Conservation (phyloP, 2,113 vertebrate genomes). For the Equus quagga region DNA sequence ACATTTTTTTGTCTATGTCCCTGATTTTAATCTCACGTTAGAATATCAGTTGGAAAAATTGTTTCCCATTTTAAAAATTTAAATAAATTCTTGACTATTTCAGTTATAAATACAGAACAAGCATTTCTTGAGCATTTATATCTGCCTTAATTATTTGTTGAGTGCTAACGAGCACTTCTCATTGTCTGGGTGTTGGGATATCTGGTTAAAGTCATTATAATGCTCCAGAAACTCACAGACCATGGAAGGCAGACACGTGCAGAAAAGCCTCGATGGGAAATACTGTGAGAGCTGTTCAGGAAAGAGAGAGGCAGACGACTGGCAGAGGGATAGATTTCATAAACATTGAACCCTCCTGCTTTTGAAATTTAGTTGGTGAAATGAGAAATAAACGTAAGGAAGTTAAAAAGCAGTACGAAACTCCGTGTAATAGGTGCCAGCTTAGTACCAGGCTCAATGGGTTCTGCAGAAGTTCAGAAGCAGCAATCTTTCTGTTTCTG, state of each 20-base stretch:
- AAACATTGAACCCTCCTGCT: background rate
- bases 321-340: background rate
- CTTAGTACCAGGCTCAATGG: background rate
- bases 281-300: background rate
- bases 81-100: background rate
- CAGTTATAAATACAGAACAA: background rate
- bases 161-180: background rate
- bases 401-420: background rate
- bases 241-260: background rate
- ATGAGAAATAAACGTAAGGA: background rate
- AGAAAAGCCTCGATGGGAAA: background rate
- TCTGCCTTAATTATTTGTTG: background rate
- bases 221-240: background rate
- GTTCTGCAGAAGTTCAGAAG: background rate
- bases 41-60: background rate
- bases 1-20: background rate
- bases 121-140: background rate
- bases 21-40: background rate
- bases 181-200: background rate
- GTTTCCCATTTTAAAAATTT: background rate
- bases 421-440: background rate
- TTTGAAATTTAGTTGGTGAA: background rate
- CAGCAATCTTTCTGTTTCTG: background rate
- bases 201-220: background rate
- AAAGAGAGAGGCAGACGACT: background rate